Percentiles rank a stretch among this genome's conserved stretches.
Evolutionary conservation across 2,797 vertebrate species (phyloP).

Genomic region (Saxicola maurus): DNA sequence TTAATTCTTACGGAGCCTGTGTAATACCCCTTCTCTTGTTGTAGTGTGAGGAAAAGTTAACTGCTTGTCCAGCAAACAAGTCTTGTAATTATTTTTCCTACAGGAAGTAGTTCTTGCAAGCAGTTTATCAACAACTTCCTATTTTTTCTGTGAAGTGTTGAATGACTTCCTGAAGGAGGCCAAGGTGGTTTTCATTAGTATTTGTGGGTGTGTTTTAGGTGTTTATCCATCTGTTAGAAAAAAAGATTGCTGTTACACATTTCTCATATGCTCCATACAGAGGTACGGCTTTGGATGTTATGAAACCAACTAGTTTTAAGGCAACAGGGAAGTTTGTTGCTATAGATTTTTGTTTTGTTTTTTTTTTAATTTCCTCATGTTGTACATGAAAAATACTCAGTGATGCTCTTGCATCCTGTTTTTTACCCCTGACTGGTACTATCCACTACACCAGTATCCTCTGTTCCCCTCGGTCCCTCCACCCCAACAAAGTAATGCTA

Average conservation of each 20-base stretch:
- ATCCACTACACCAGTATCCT: not conserved
- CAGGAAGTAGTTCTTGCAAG: constrained; percentile 73
- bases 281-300: not conserved
- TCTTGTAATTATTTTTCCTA: constrained; percentile 65
- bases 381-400: not conserved
- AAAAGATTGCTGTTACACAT: not conserved
- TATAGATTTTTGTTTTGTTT: not conserved
- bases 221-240: constrained; percentile 22
- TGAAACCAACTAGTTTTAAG: not conserved
- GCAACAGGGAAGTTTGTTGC: not conserved
- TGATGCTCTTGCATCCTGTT: not conserved
- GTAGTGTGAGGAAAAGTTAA: constrained; percentile 23
- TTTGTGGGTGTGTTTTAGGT: constrained; percentile 53
- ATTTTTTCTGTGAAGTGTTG: constrained; percentile 70
- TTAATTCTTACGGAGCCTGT: not conserved
- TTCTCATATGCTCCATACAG: not conserved
- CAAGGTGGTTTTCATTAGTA: constrained; percentile 61
- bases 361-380: not conserved
- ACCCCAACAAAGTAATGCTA: not conserved
- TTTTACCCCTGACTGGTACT: not conserved
- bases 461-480: not conserved
- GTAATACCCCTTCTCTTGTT: not conserved
- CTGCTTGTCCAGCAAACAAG: constrained; percentile 47
- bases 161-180: constrained; percentile 75
- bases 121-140: constrained; percentile 78